Evolutionary conservation across 2,797 vertebrate species (phyloP).

Genomic region (Pampus argenteus): DNA sequence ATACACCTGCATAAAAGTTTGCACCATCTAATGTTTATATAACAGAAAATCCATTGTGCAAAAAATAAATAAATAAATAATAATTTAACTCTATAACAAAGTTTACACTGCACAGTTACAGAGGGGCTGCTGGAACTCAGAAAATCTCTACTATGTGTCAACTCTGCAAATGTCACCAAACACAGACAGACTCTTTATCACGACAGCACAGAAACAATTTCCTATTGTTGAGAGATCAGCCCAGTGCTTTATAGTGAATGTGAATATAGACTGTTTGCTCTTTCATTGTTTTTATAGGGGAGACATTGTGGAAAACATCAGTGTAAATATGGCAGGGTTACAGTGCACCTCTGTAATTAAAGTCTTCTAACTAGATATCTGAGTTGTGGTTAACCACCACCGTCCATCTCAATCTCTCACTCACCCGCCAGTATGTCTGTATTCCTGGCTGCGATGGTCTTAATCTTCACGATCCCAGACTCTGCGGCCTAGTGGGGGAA

Average conservation of each 20-base stretch:
- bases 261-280: background rate
- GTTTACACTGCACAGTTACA: constrained; percentile 14
- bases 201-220: background rate
- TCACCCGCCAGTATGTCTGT: constrained; percentile 95
- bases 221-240: background rate
- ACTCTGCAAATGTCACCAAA: constrained; percentile 48
- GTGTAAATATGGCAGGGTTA: background rate
- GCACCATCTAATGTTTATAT: background rate
- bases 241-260: background rate
- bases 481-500: constrained; percentile 95
- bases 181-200: constrained; percentile 23
- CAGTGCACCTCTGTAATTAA: no score
- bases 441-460: constrained; percentile 96
- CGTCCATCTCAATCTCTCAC: constrained; percentile 23
- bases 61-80: constrained; percentile 29
- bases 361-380: background rate
- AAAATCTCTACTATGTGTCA: constrained; percentile 59
- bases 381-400: constrained; percentile 3
- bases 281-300: background rate
- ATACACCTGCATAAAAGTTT: constrained; percentile 8
- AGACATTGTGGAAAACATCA: background rate
- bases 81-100: background rate
- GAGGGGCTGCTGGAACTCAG: constrained; percentile 32
- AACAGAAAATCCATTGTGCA: constrained; percentile 1
- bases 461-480: constrained; percentile 99